Percentiles rank a stretch among this genome's conserved stretches.
Evolutionary conservation across 2,797 vertebrate genomes (phyloP).

Genomic region (Chaetodon trifasciatus): DNA sequence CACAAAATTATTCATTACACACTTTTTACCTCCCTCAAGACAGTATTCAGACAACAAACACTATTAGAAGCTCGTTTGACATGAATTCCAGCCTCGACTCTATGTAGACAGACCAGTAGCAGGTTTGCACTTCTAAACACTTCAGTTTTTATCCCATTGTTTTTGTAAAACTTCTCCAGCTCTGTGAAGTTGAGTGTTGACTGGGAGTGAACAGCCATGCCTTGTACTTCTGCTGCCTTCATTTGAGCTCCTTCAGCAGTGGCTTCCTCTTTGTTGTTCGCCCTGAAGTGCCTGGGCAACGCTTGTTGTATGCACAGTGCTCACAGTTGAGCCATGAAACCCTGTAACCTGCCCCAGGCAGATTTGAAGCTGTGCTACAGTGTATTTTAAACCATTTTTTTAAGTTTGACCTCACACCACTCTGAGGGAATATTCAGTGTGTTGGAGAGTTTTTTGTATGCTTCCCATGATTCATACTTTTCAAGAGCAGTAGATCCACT

Average conservation of each 20-base stretch:
- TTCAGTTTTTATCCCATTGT: background rate
- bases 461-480: background rate
- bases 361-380: slow-evolving; percentile 17
- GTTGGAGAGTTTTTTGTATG: background rate
- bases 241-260: slow-evolving; percentile 20
- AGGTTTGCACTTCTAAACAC: slow-evolving; percentile 2
- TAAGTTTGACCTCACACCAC: background rate
- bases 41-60: background rate
- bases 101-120: background rate
- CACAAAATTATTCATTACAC: background rate
- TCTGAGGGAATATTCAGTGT: slow-evolving; percentile 6
- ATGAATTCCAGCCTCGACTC: background rate
- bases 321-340: slow-evolving; percentile 33
- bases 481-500: slow-evolving; percentile 4
- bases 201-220: slow-evolving; percentile 16
- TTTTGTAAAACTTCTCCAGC: background rate
- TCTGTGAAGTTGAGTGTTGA: slow-evolving; percentile 4
- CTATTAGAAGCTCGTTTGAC: background rate
- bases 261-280: slow-evolving; percentile 27
- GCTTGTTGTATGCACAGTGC: slow-evolving; percentile 36
- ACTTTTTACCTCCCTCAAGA: background rate
- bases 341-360: slow-evolving; percentile 37
- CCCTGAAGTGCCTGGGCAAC: slow-evolving; percentile 20
- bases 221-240: slow-evolving; percentile 8
- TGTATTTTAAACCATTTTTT: slow-evolving; percentile 12